phyloP scores from a whole-genome alignment of 2,888 invertebrate species.

The Mimas tiliae region DNA sequence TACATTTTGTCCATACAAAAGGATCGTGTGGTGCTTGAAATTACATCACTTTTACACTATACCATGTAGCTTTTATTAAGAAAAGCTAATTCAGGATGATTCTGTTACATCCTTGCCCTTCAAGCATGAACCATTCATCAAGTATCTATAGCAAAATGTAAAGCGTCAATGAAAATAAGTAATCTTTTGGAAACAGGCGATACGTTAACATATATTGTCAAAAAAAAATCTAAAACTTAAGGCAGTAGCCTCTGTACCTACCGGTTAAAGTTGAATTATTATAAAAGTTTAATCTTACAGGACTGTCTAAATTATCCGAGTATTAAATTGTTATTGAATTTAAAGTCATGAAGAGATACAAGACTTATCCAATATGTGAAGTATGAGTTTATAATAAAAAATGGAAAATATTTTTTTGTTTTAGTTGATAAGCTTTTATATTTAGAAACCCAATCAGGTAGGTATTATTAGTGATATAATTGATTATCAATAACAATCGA shows the following conservation, averaged over 20 bases:
- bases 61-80: neutral
- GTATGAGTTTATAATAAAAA: slow-evolving; percentile 72
- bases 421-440: no score
- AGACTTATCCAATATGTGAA: slow-evolving; percentile 77
- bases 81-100: no score
- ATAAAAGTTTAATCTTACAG: slow-evolving; percentile 12
- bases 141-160: neutral
- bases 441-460: no score
- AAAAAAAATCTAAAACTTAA: neutral
- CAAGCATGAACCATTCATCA: neutral
- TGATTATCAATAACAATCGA: no score
- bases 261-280: neutral
- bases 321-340: slow-evolving; percentile 18
- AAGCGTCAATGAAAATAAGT: neutral
- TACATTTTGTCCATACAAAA: neutral
- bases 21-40: neutral
- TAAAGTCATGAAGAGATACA: slow-evolving; percentile 71
- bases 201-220: neutral
- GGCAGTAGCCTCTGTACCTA: neutral
- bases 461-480: no score
- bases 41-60: neutral
- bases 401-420: slow-evolving; percentile 38
- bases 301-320: slow-evolving; percentile 3
- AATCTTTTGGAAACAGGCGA: neutral
- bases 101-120: neutral